Conservation (phyloP, 2,113 vertebrate genomes). For the Crotalus tigris region DNA sequence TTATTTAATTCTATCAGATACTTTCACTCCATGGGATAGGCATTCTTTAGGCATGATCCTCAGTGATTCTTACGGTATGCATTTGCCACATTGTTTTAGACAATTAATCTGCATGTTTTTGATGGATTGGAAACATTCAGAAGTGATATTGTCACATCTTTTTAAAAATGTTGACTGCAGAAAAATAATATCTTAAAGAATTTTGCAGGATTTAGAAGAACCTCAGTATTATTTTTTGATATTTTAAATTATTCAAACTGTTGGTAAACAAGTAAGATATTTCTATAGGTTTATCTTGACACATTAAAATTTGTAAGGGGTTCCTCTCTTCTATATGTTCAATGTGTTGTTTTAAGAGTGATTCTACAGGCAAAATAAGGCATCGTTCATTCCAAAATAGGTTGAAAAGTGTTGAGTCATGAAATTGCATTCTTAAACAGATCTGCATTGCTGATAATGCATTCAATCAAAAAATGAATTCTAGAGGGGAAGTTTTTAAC, state of each 20-base stretch:
- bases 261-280: background rate
- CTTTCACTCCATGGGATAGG: background rate
- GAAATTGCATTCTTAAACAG: slow-evolving; percentile 8
- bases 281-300: background rate
- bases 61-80: background rate
- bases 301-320: background rate
- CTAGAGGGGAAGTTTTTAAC: too few relatives aligned
- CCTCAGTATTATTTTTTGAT: background rate
- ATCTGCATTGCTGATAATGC: background rate
- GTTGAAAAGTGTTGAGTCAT: background rate
- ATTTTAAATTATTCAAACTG: background rate
- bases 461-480: background rate
- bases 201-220: background rate
- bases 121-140: background rate
- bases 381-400: slow-evolving; percentile 1
- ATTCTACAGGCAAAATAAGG: background rate
- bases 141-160: background rate
- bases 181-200: background rate
- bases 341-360: background rate
- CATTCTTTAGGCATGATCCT: background rate
- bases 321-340: background rate
- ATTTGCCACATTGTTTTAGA: background rate
- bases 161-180: background rate
- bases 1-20: background rate
- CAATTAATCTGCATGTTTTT: background rate